Base-by-base conservation (phyloP, 2,797 vertebrate species). In the Onychomys arenicola region DNA sequence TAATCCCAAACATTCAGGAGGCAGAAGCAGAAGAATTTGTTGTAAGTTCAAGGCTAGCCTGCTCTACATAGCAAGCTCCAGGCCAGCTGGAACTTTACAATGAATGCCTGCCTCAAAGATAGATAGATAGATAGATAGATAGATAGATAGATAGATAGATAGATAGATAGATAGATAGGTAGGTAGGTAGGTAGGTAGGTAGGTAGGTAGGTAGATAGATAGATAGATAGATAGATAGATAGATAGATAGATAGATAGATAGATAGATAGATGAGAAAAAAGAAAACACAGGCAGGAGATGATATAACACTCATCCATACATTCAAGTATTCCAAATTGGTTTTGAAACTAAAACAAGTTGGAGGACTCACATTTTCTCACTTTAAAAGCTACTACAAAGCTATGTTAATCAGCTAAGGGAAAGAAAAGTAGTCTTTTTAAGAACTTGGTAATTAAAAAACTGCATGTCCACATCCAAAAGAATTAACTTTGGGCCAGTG, bases 331-430 rank as follows among this genome's bases (percentile, higher is more conserved):
- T 40, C 87, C 52, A 96, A 96, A 93, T 76, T 61, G 16, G 89
- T 94, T 93, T 96, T 89, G 25, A 95, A 96, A 97, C 95, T 93
- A 94, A 57, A 84, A 65, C 71, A 89, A 43, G 6, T 80, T 96
- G 67, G 65, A 95, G 25, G 71, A 52, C 32, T 89, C 93, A 80
- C 10, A 92, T 34, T 55, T 94, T 93, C 37, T 73, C 29, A 76
- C 67, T 93, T 93, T 69, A 96, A 95, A 92, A 85, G 27, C 87
- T 82, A 89, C 37, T 94, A 57, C 32, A 63, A 84, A 95, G 63
- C 76, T 91, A 91, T 61, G 76, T 89, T 89, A 87, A 93, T 86
- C 14, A 59, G 16, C 43, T 61, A 34, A 52, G 23, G 52, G 69
- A 5, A n/a, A 61, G 17, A 55, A 69, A 77, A 94, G 55, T 32